Percentiles rank a stretch among this genome's conserved stretches.
Conservation (phyloP, 1,140 invertebrate genomes). For the Planococcus citri region DNA sequence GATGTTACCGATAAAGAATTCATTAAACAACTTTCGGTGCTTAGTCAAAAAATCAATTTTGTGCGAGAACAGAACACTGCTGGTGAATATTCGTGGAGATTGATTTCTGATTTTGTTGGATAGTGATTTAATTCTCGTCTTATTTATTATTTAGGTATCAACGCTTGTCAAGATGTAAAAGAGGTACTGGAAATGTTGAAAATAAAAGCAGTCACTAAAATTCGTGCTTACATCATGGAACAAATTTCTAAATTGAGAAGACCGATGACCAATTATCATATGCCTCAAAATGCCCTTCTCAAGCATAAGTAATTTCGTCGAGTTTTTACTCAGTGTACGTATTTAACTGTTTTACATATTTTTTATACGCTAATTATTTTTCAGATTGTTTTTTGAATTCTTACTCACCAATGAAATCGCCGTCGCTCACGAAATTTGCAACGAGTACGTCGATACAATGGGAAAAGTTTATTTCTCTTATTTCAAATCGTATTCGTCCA, state of each 20-base stretch:
- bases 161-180: constrained; percentile 84
- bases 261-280: constrained; percentile 97
- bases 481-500: constrained; percentile 90
- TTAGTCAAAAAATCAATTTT: constrained; percentile 97
- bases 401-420: constrained; percentile 85
- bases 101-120: neutral
- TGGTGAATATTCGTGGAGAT: constrained; percentile 31
- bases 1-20: constrained; percentile 90
- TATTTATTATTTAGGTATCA: constrained; percentile 48
- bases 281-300: constrained; percentile 93
- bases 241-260: constrained; percentile 96
- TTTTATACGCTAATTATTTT: constrained; percentile 23
- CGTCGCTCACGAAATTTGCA: constrained; percentile 87
- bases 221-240: constrained; percentile 82
- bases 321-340: neutral
- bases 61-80: constrained; percentile 92
- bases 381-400: constrained; percentile 92
- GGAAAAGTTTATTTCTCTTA: constrained; percentile 98
- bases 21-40: constrained; percentile 70
- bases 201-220: constrained; percentile 89
- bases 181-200: constrained; percentile 93
- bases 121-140: no score
- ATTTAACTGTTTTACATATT: neutral
- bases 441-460: constrained; percentile 95
- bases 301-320: constrained; percentile 66